A percentile compares a stretch with the other conserved stretches of the same genome.
These are phyloP conservation scores for Mola mola DNA, from an alignment of 2,113 vertebrate species.

Conservation along the genomic window DNA sequence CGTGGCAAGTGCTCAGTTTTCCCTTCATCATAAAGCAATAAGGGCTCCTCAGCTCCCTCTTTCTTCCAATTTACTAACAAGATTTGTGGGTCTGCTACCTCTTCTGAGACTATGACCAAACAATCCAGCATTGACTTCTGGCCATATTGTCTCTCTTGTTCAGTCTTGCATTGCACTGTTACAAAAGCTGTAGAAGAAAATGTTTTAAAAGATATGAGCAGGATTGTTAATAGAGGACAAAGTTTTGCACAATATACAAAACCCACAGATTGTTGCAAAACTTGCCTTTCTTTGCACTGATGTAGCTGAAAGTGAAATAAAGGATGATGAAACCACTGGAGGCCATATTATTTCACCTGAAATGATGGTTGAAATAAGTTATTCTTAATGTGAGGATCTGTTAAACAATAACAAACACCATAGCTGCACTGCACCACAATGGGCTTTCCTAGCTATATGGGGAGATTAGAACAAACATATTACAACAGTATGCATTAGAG, in stretches of 20 bases:
- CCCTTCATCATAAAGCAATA: rapidly evolving
- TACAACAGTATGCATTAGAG: too few species aligned
- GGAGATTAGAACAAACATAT: too few species aligned
- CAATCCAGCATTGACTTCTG: constrained; percentile 50
- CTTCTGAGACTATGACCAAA: rapidly evolving
- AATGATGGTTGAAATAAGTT: constrained; percentile 5
- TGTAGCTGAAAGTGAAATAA: rapidly evolving
- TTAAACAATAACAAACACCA: too few species aligned
- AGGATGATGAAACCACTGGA: rapidly evolving
- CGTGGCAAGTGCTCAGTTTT: rapidly evolving
- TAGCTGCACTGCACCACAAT: too few species aligned
- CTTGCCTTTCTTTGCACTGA: neutral
- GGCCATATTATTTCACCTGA: constrained; percentile 61
- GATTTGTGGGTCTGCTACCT: rapidly evolving
- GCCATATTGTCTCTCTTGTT: neutral
- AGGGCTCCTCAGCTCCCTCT: rapidly evolving
- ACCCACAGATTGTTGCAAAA: neutral
- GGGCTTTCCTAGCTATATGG: too few species aligned
- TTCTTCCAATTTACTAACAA: constrained; percentile 4
- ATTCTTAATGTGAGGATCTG: too few species aligned
- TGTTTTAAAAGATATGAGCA: too few species aligned
- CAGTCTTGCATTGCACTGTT: neutral
- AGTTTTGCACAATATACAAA: neutral
- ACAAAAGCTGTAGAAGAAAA: constrained; percentile 38
- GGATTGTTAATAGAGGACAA: neutral